Percentiles rank a stretch among this genome's conserved stretches.
Evolutionary conservation across 2,113 vertebrate genomes (phyloP).

Genomic region (Prinia subflava): DNA sequence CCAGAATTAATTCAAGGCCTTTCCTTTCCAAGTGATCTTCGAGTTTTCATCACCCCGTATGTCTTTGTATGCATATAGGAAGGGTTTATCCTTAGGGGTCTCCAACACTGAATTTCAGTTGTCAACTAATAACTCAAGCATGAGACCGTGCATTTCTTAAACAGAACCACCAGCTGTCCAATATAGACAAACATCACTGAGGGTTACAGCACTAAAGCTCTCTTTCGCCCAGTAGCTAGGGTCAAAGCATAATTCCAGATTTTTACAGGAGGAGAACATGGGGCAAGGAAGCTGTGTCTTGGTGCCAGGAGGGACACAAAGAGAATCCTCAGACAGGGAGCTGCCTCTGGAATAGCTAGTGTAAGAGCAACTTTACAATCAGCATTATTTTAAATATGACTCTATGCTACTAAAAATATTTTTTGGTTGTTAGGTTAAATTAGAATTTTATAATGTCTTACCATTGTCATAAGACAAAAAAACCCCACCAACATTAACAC

Average conservation of each 20-base stretch:
- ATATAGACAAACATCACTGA: not conserved
- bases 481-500: not conserved
- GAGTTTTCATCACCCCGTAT: not conserved
- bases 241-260: not conserved
- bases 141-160: not conserved
- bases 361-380: not conserved
- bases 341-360: not conserved
- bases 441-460: not conserved
- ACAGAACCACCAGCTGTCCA: not conserved
- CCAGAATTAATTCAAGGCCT: not conserved
- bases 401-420: not conserved
- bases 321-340: not conserved
- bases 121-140: not conserved
- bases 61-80: not conserved
- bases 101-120: not conserved
- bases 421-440: not conserved
- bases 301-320: not conserved
- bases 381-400: not conserved
- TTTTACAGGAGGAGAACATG: not conserved
- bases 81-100: not conserved
- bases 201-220: not conserved
- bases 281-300: not conserved
- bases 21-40: not conserved
- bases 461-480: not conserved
- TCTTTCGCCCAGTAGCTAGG: conserved; percentile 11